Evolutionary conservation across 2,797 vertebrate species (phyloP).

Genomic region (Peromyscus attwateri): DNA sequence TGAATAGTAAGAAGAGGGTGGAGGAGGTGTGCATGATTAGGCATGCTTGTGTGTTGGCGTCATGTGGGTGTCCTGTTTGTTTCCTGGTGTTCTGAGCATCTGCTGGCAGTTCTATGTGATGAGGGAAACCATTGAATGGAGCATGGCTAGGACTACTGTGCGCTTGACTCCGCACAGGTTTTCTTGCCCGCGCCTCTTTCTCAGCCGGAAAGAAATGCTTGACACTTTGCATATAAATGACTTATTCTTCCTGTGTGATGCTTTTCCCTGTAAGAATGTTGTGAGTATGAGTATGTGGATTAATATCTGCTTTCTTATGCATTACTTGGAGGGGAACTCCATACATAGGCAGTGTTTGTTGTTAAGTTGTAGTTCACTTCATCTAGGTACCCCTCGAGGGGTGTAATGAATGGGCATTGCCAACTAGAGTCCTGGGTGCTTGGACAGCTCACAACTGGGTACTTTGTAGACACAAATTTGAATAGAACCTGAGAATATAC

Average conservation of each 20-base stretch:
- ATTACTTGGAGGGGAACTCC: not conserved
- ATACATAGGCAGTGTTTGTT: not conserved
- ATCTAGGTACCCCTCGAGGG: not conserved
- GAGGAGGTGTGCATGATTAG: not conserved
- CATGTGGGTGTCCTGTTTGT: not conserved
- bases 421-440: not conserved
- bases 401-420: not conserved
- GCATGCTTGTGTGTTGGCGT: conserved; percentile 26
- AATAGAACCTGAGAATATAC: not conserved
- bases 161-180: not conserved
- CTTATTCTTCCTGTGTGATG: conserved; percentile 21
- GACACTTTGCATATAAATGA: conserved; percentile 6
- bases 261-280: conserved; percentile 8
- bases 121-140: not conserved
- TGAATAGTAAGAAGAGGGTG: not conserved
- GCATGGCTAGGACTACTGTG: not conserved
- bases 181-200: not conserved
- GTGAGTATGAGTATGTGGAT: not conserved
- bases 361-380: not conserved
- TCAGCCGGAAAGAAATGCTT: not conserved
- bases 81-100: not conserved
- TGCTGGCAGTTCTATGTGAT: not conserved
- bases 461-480: not conserved
- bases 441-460: not conserved
- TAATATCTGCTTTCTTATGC: not conserved